Conservation (phyloP, 1,140 invertebrate genomes). For the Medauroidea extradentata region DNA sequence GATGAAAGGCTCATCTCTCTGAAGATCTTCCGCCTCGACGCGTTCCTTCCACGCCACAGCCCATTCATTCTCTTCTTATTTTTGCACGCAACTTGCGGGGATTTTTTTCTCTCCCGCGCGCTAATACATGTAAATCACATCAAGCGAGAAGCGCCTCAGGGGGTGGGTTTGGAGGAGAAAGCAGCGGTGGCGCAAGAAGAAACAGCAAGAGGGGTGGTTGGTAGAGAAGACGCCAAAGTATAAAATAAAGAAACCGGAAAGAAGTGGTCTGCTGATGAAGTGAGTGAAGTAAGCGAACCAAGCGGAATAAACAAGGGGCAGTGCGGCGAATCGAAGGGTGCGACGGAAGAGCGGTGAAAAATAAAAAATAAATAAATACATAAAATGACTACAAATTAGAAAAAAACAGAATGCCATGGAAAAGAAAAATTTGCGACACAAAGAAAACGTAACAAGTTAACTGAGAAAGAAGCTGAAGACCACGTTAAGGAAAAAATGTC, state of each 20-base stretch:
- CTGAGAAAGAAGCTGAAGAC: not conserved
- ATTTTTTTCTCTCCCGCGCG: not conserved
- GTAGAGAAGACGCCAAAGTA: no score
- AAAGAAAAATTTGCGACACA: slow-evolving; percentile 3
- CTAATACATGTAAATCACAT: slow-evolving; percentile 16
- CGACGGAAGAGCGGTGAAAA: no score
- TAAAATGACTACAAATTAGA: no score
- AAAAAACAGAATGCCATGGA: not conserved
- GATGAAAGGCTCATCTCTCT: slow-evolving; percentile 7
- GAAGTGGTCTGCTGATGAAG: slow-evolving; percentile 10
- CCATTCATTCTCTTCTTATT: no score
- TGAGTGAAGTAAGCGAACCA: slow-evolving; percentile 7
- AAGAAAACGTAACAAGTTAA: slow-evolving; percentile 9
- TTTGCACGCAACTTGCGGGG: no score
- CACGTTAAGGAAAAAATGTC: not conserved
- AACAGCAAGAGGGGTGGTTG: no score
- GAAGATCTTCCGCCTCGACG: not conserved
- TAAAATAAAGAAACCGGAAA: not conserved
- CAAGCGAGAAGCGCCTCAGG: not conserved
- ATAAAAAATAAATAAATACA: no score
- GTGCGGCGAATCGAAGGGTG: not conserved
- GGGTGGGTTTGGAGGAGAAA: not conserved
- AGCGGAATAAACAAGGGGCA: slow-evolving; percentile 5
- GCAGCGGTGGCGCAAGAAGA: no score
- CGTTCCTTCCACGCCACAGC: not conserved